Evolutionary conservation across 1,140 invertebrate genomes (phyloP).

Genomic region (Bombus picipes): DNA sequence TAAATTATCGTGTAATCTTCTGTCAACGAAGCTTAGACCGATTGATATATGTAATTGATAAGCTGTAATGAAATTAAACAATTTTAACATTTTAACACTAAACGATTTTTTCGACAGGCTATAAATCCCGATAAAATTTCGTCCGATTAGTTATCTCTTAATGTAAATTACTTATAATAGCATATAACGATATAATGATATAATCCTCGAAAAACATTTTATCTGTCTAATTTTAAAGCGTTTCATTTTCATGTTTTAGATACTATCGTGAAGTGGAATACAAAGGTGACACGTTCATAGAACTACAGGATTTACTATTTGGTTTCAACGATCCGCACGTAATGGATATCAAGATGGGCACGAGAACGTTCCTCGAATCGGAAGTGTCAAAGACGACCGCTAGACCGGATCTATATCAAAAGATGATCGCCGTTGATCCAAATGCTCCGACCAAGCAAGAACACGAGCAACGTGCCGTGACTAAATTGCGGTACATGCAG

Average conservation of each 20-base stretch:
- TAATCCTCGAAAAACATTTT: not conserved
- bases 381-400: slow-evolving; percentile 94
- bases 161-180: not conserved
- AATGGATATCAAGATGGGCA: slow-evolving; percentile 97
- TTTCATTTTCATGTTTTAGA: slow-evolving; percentile 38
- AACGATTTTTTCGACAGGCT: too few relatives aligned
- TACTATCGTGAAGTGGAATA: slow-evolving; percentile 94
- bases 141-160: not conserved
- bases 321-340: slow-evolving; percentile 93
- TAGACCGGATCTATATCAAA: slow-evolving; percentile 91
- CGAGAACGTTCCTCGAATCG: slow-evolving; percentile 95
- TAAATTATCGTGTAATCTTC: not conserved
- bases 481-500: slow-evolving; percentile 97
- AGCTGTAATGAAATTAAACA: too few relatives aligned
- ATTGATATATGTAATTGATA: too few relatives aligned
- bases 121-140: too few relatives aligned
- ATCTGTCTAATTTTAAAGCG: not conserved
- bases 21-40: too few relatives aligned
- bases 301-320: slow-evolving; percentile 93
- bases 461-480: slow-evolving; percentile 90
- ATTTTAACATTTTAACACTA: too few relatives aligned
- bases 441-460: slow-evolving; percentile 93
- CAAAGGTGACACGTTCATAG: slow-evolving; percentile 93
- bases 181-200: not conserved
- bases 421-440: slow-evolving; percentile 97